phyloP scores from a whole-genome alignment of 2,888 invertebrate species.

The Ornithoptera priamus region DNA sequence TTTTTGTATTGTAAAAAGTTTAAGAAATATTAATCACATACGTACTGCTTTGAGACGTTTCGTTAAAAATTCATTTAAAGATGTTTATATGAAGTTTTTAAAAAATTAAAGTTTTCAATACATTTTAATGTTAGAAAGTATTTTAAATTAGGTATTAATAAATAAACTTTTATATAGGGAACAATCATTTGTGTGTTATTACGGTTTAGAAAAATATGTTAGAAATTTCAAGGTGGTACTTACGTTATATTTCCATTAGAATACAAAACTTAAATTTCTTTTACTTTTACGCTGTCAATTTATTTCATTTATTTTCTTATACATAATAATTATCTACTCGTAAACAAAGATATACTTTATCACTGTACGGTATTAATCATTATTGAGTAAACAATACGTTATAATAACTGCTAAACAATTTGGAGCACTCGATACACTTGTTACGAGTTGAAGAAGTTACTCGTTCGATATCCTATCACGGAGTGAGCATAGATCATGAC shows the following conservation, averaged over 20 bases:
- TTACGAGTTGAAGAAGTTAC: constrained; percentile 31
- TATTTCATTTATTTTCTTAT: not conserved
- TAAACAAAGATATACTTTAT: not conserved
- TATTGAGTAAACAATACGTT: not conserved
- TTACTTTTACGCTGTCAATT: not conserved
- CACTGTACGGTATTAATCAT: not conserved
- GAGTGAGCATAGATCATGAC: constrained; percentile 27
- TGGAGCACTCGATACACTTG: not conserved
- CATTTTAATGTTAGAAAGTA: too few species aligned
- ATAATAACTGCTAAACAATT: not conserved
- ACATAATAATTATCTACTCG: not conserved
- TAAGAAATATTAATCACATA: too few species aligned
- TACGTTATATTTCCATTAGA: not conserved
- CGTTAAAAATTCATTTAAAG: too few species aligned
- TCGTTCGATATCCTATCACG: constrained; percentile 36
- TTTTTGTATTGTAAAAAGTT: not conserved
- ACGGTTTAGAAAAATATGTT: not conserved
- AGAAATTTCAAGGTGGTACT: not conserved
- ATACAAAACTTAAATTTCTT: not conserved
- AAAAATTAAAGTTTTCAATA: too few species aligned
- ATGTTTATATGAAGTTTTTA: too few species aligned
- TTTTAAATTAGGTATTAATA: too few species aligned
- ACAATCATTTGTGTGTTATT: not conserved
- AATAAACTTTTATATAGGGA: too few species aligned
- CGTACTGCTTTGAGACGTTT: too few species aligned